Base-by-base conservation (phyloP, 92 coral and sea anemone genomes). In the Phenganax subtilis region DNA sequence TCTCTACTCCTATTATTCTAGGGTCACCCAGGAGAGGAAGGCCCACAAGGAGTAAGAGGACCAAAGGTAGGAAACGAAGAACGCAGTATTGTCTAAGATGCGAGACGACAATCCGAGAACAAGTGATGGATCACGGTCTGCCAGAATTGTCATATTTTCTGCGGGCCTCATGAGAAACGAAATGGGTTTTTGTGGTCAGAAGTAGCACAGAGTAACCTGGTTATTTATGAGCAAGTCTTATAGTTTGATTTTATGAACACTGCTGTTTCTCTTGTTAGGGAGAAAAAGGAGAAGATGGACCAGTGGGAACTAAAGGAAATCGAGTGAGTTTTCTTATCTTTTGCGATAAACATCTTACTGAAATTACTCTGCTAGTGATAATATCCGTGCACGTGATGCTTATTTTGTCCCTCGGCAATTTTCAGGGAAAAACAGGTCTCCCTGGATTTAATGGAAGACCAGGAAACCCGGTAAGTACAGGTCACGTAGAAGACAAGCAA, bases 11-110 rank as follows among this genome's bases (percentile, higher is more conserved):
- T 37, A 37, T 64, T 11, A 64, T 10, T 75, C 44, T 80, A 93
- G 97, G 97, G 97, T 12, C 90, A 85, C 70, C 92, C 87, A 88
- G 97, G 97, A 25, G 85, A 83, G 3, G 96, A 91, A 87, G 97
- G 97, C 29, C 87, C 90, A 47, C 88, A 87, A 8, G 97, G 97
- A 20, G 92, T 88, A 55, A 91, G 85, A 86, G 97, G 97, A 53
- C 27, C 51, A 20, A 91, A 93, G 97, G 97, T 91, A 63, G 16
- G 73, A 68, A 64, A 64, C 70, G 8, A 64, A 64, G 30, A 64
- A 64, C 3, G 3, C 47, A 37, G 2, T 37, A 1, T 37, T 37
- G 47, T 37, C 47, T 37, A 37, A 37, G 47, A 37, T 37, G 47
- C 5, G 47, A 37, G 47, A 5, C 47, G 47, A 37, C 47, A 2